phyloP scores from a whole-genome alignment of 1,140 invertebrate genomes.

The Brachionus rotundiformis region DNA sequence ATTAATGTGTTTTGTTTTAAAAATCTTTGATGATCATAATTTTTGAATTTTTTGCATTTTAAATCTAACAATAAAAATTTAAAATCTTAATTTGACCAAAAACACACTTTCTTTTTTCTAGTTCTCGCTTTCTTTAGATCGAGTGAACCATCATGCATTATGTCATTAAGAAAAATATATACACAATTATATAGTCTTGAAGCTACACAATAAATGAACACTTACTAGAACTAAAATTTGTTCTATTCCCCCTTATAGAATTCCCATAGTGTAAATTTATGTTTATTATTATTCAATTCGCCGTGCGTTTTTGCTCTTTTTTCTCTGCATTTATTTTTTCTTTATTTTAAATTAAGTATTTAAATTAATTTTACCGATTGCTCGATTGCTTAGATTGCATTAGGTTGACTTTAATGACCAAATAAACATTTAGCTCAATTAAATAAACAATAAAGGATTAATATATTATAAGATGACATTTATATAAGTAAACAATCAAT shows the following conservation, averaged over 20 bases:
- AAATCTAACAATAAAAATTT: slow-evolving; percentile 20
- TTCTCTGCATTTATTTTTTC: slow-evolving; percentile 4
- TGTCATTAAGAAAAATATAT: slow-evolving; percentile 37
- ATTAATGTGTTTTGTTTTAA: background rate
- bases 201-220: slow-evolving; percentile 31
- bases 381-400: background rate
- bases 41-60: slow-evolving; percentile 20
- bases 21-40: slow-evolving; percentile 9
- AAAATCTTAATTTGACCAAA: slow-evolving; percentile 25
- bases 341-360: background rate
- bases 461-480: background rate
- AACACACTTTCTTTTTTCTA: background rate
- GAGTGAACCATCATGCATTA: slow-evolving; percentile 1
- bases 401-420: background rate
- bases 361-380: background rate
- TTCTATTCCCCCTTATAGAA: slow-evolving; percentile 5
- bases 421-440: background rate
- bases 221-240: slow-evolving; percentile 20
- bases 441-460: background rate
- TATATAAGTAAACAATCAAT: background rate
- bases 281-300: slow-evolving; percentile 1
- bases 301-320: background rate
- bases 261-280: slow-evolving; percentile 15
- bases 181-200: slow-evolving; percentile 30
- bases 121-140: background rate